Percentiles rank a stretch among this genome's conserved stretches.
Conservation (phyloP, 2,888 invertebrate species). For the Hirtodrosophila alboralis region DNA sequence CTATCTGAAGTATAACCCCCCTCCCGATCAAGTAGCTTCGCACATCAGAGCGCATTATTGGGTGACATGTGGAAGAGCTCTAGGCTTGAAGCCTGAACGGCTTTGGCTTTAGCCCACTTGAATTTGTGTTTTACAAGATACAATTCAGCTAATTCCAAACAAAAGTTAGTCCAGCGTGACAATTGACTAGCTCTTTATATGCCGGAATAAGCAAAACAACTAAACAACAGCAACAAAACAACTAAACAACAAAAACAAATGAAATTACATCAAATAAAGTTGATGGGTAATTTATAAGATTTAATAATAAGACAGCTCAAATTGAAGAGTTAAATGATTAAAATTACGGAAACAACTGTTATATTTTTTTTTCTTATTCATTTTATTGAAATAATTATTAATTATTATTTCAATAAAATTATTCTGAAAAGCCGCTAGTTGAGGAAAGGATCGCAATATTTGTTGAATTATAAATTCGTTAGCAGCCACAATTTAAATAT, state of each 20-base stretch:
- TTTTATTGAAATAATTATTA: too few species aligned
- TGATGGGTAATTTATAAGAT: too few species aligned
- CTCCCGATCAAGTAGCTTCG: constrained; percentile 69
- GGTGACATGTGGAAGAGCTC: constrained; percentile 77
- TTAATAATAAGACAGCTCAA: too few species aligned
- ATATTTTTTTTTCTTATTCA: too few species aligned
- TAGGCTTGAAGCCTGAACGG: constrained; percentile 67
- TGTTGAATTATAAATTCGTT: too few species aligned
- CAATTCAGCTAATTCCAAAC: constrained; percentile 77
- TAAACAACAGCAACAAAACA: constrained; percentile 7
- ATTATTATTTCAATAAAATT: too few species aligned
- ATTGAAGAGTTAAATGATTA: too few species aligned
- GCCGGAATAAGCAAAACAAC: constrained; percentile 18
- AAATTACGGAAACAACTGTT: too few species aligned
- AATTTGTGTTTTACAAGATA: constrained; percentile 79
- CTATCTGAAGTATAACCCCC: neutral
- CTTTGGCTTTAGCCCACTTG: constrained; percentile 67
- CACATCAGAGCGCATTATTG: constrained; percentile 75
- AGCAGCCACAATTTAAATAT: too few species aligned
- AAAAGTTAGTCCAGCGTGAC: constrained; percentile 75
- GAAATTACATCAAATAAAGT: too few species aligned
- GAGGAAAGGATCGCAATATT: too few species aligned
- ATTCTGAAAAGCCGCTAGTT: too few species aligned
- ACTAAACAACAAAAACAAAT: constrained; percentile 9
- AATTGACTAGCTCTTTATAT: constrained; percentile 57